Conservation (phyloP, 1,140 invertebrate species). For the Agrilus planipennis region DNA sequence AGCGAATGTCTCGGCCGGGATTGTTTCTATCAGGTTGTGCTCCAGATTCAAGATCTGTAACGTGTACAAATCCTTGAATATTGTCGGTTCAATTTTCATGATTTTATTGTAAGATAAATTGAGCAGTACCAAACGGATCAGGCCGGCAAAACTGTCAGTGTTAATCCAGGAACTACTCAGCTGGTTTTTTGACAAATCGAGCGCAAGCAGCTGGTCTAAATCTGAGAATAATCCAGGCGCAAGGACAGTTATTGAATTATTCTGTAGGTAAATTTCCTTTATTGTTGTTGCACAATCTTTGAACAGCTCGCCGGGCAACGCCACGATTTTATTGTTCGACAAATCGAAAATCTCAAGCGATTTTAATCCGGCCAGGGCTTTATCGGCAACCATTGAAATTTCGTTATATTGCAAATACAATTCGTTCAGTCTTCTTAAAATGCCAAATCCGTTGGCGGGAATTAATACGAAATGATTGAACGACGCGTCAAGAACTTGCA, state of each 20-base stretch:
- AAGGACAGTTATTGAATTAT: slow-evolving; percentile 74
- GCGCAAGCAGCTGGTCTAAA: slow-evolving; percentile 68
- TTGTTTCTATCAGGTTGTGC: slow-evolving; percentile 65
- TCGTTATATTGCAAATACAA: slow-evolving; percentile 73
- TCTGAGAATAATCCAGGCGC: slow-evolving; percentile 70
- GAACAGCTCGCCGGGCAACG: slow-evolving; percentile 73
- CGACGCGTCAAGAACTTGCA: slow-evolving; percentile 73
- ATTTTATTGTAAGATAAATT: slow-evolving; percentile 79
- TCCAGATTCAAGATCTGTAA: slow-evolving; percentile 71
- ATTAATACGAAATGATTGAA: slow-evolving; percentile 72
- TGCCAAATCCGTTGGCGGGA: slow-evolving; percentile 66
- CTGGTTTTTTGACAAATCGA: slow-evolving; percentile 81
- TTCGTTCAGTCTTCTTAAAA: slow-evolving; percentile 58
- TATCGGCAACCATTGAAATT: slow-evolving; percentile 73
- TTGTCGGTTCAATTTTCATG: slow-evolving; percentile 61
- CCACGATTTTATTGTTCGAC: slow-evolving; percentile 77
- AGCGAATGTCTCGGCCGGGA: slow-evolving; percentile 68
- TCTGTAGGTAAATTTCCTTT: slow-evolving; percentile 76
- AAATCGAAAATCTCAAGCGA: slow-evolving; percentile 70
- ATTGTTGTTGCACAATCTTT: slow-evolving; percentile 62
- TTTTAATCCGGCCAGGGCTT: slow-evolving; percentile 64
- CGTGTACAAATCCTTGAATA: slow-evolving; percentile 70
- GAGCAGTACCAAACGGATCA: slow-evolving; percentile 73
- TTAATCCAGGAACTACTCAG: slow-evolving; percentile 75
- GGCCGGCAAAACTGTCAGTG: slow-evolving; percentile 68